Percentiles rank a stretch among this genome's conserved stretches.
Evolutionary conservation across 2,888 invertebrate species (phyloP).

Genomic region (Tipula confusa): DNA sequence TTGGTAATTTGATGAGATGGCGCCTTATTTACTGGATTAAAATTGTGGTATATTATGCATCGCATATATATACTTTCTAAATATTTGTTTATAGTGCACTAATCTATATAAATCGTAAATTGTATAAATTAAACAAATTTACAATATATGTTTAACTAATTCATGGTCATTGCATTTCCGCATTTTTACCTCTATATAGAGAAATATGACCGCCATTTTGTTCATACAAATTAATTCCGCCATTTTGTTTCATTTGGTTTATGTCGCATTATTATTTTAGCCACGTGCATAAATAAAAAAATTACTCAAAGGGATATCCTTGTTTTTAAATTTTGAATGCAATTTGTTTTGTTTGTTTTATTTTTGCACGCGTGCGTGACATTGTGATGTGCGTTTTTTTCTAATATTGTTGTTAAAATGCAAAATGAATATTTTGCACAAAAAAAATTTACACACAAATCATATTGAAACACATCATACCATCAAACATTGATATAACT

Average conservation of each 20-base stretch:
- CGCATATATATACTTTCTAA: neutral
- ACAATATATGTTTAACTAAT: neutral
- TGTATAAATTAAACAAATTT: neutral
- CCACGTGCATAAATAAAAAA: neutral
- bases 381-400: neutral
- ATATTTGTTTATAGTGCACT: neutral
- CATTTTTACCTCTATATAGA: neutral
- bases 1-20: constrained; percentile 9
- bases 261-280: neutral
- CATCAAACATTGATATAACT: neutral
- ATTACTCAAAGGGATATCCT: neutral
- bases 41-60: neutral
- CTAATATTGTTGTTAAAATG: neutral
- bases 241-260: neutral
- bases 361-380: neutral
- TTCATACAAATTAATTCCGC: neutral
- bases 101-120: neutral
- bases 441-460: neutral
- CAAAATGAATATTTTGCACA: neutral
- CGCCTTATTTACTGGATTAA: neutral
- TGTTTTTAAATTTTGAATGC: neutral
- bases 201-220: neutral
- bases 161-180: neutral
- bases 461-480: neutral
- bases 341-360: neutral